Evolutionary conservation across 2,113 vertebrate genomes (phyloP), one percentile per base, ranked within the genome.

Genomic region (Podarcis raffonei): DNA sequence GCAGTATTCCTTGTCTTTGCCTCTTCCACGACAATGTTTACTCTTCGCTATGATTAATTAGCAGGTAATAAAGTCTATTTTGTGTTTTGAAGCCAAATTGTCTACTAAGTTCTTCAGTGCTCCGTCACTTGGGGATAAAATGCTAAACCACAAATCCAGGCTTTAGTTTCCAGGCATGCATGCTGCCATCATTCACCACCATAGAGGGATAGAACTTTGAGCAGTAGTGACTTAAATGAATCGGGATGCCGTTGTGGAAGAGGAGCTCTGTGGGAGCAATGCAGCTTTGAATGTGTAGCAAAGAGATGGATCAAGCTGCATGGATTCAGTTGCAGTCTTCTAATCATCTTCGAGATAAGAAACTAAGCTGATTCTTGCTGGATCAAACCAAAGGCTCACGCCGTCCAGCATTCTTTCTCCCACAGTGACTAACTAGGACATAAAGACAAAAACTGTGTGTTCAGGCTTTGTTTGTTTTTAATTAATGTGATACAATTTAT

Each of bases 31-130:
- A 95, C 94, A 87, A 93, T 95, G 94, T 96, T 96, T 94, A 93
- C 94, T 95, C 90, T 93, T 95, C 90, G 92, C 93, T 95, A 94
- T 92, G 93, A 85, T 95, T 96, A 95, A 94, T 93, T 96, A 94
- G 94, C 94, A 95, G 93, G 95, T 94, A 96, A 96, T 96, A 96
- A 96, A 96, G 93, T 95, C 95, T 95, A 95, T 95, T 95, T 93
- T 95, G 94, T 96, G 95, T 95, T 95, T 96, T 94, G 92, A 95
- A 96, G 90, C 87, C 90, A 76, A 94, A 83, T 32, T 88, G 37
- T 83, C 93, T 35, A 1, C 87, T 91, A 87, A 92, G 90, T 91
- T 94, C 39, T 92, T 95, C 92, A 37, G 85, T 94, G 82, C 68
- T 32, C 88, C 87, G 0, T 13, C 0, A 1, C 0, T 3, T 77